Base-by-base conservation (phyloP, 2,888 invertebrate genomes). In the Pollenia angustigena region DNA sequence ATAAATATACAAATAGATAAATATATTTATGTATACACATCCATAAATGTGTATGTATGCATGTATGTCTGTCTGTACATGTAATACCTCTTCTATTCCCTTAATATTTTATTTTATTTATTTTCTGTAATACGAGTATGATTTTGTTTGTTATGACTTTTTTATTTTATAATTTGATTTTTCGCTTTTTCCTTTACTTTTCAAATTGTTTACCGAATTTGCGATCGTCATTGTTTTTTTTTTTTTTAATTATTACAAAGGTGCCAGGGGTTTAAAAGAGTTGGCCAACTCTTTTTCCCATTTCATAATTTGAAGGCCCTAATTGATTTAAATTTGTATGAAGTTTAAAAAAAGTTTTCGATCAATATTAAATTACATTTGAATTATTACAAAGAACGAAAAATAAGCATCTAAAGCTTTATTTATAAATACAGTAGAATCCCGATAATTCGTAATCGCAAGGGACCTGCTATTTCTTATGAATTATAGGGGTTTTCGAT, bases 71-170 rank as follows among this genome's bases (percentile, higher is more conserved):
- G n/a, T 46, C 4, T n/a, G 10, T 16, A 46, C 12, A 12, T 66
- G 16, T 44, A 48, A 68, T 48, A 42, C 50, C 18, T 60, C 48
- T 68, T 60, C 48, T 68, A 48, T 79, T 52, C 52, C 23, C 52
- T 64, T 76, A 76, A 8, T 23, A 76, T 74, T 58, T 60, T 48
- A 4, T 48, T 44, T 60, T 60, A 7, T 14, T n/a, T 18, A 74
- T 58, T 74, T 60, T 32, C 40, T 58, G 58, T 23, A 58, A 72
- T 56, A 46, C 58, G n/a, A 72, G 14, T 46, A 54, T 42, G 11
- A 64, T 64, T 64, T 64, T 64, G 23, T 64, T 64, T 76, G 14
- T 62, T 40, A 40, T 50, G 48, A 50, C 50, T 48, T 60, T 32
- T 16, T 23, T 23, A 23, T 1, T 58, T 32, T 58, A 18, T 58